Base-by-base conservation (phyloP, 64 coral and sea anemone species). In the Montipora sp. region DNA sequence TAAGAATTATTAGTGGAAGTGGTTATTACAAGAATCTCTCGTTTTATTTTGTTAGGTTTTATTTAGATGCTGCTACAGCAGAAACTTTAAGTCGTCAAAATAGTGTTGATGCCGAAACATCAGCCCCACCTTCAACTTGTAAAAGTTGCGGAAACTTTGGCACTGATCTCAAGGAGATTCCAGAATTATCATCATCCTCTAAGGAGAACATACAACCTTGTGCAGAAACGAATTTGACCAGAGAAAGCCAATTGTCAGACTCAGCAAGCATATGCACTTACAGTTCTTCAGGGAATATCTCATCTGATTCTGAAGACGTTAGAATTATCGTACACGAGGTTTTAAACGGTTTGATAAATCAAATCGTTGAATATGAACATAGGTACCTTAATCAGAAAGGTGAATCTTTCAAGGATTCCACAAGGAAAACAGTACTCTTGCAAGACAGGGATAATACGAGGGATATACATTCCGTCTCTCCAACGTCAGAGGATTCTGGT, bases 71-170 rank as follows among this genome's bases (percentile, higher is more conserved):
- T n/a, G 88, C 72, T 6, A 92, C 92, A 45, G 83, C 73, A 71
- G 89, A 97, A 47, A 88, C 95, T 4, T 36, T 97, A 19, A 94
- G 92, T 89, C 95, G 89, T 36, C 95, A 97, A 75, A 94, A 97
- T 65, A 97, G 95, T 47, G 65, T 57, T 51, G 92, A 87, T 48
- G 48, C 57, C 13, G 92, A 94, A 49, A 89, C 65, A 21, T 27
- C 23, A 19, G 14, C 87, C 18, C 7, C n/a, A 84, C 16, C 73
- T 22, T 7, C 46, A 16, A 74, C 23, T 8, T 77, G 67, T 80
- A 80, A 90, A 46, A 81, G 23, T 71, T 27, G 69, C 49, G 77
- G 48, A 53, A 81, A 90, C 44, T 18, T 51, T 57, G 68, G 47
- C 55, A 90, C 77, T 44, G 46, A 59, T 76, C 51, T 44, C n/a